phyloP scores from a whole-genome alignment of 2,888 invertebrate genomes.

The Drosophila limbata region DNA sequence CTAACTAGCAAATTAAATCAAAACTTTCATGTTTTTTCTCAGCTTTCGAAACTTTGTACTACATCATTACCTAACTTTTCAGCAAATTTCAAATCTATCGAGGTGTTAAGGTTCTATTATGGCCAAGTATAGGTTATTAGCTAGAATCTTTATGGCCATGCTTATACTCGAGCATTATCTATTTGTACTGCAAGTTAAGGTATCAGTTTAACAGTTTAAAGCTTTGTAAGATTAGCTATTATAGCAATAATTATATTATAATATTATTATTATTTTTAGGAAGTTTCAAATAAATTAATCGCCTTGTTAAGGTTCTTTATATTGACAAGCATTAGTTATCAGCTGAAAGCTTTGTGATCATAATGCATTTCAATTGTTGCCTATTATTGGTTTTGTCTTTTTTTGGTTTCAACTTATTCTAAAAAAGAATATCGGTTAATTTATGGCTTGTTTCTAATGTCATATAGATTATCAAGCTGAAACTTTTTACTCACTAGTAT shows the following conservation, averaged over 20 bases:
- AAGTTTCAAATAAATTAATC: background rate
- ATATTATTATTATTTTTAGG: too few species aligned
- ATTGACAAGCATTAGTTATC: background rate
- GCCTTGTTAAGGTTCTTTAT: background rate
- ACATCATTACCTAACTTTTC: background rate
- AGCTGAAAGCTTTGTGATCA: background rate
- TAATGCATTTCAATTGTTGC: too few species aligned
- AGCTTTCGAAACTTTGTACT: background rate
- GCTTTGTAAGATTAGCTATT: background rate
- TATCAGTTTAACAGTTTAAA: background rate
- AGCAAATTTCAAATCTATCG: slow-evolving; percentile 6
- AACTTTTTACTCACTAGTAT: background rate
- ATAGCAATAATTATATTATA: too few species aligned
- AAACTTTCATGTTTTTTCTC: background rate
- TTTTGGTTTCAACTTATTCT: too few species aligned
- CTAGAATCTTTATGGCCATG: background rate
- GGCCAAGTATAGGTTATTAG: background rate
- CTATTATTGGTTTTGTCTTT: background rate
- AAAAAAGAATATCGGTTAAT: background rate
- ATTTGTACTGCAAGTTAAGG: background rate
- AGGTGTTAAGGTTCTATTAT: background rate
- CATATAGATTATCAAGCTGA: background rate
- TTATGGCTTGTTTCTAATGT: background rate
- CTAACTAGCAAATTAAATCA: background rate
- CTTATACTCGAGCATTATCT: background rate